Percentiles rank a stretch among this genome's conserved stretches.
Conservation (phyloP, 2,797 vertebrate genomes). For the Neostethus bicornis region DNA sequence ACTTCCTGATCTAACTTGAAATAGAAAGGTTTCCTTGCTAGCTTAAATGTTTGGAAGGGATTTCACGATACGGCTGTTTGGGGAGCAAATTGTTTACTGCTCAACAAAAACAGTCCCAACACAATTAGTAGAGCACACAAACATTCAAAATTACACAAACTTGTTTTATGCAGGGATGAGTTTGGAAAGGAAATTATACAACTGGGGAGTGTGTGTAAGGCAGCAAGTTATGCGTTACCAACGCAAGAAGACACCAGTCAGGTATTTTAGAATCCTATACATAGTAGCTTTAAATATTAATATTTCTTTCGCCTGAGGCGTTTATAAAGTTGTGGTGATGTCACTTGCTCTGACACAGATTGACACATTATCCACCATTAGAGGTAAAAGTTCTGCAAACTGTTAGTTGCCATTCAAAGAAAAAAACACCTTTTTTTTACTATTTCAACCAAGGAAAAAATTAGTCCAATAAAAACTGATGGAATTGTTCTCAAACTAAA, state of each 20-base stretch:
- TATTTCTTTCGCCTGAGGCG: background rate
- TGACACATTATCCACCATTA: background rate
- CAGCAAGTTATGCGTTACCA: background rate
- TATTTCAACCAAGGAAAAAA: background rate
- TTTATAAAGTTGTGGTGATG: background rate
- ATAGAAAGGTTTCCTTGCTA: conserved; percentile 39
- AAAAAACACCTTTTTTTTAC: background rate
- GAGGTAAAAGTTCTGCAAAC: background rate
- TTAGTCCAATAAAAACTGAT: background rate
- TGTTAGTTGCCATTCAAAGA: background rate
- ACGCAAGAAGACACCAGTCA: background rate
- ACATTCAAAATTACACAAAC: conserved; percentile 1
- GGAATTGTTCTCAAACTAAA: background rate
- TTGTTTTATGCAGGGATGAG: conserved; percentile 3
- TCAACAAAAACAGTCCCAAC: conserved; percentile 25
- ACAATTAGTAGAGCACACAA: conserved; percentile 23
- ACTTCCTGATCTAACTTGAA: conserved; percentile 55
- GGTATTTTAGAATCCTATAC: background rate
- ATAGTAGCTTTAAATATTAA: background rate
- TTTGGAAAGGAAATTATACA: background rate
- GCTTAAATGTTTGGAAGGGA: conserved; percentile 36
- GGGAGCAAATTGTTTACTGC: conserved; percentile 8
- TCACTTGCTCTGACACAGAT: background rate
- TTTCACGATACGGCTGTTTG: conserved; percentile 16
- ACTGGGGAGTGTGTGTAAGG: background rate